A percentile compares a stretch with the other conserved stretches of the same genome.
phyloP scores from a whole-genome alignment of 2,113 vertebrate species.

The Phaetusa simplex region DNA sequence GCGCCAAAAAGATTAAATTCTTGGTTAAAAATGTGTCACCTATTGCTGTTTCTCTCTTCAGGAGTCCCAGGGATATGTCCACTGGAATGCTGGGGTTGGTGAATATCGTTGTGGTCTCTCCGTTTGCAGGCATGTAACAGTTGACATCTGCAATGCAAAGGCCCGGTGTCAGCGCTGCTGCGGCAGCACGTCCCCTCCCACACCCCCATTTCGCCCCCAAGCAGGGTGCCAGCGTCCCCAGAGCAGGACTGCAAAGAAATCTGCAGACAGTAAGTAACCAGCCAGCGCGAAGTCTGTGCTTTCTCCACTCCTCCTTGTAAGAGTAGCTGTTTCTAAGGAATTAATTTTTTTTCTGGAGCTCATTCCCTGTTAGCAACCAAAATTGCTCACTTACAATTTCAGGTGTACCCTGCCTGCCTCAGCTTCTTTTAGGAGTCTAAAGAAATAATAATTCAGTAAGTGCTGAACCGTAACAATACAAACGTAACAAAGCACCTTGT shows the following conservation, averaged over 20 bases:
- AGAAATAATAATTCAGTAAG: not conserved
- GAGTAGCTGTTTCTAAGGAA: not conserved
- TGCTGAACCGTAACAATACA: not conserved
- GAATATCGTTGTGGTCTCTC: conserved; percentile 84
- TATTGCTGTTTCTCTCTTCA: conserved; percentile 89
- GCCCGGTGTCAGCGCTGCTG: rapidly evolving
- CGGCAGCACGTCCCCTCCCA: not conserved
- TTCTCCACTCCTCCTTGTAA: not conserved
- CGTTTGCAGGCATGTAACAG: conserved; percentile 95
- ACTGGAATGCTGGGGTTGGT: conserved; percentile 94
- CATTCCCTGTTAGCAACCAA: not conserved
- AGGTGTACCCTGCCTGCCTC: not conserved
- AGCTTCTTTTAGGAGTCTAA: not conserved
- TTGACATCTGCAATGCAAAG: conserved; percentile 75
- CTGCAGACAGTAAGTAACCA: not conserved
- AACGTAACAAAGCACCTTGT: not conserved
- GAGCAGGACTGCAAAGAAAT: not conserved
- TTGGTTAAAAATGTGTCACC: conserved; percentile 66
- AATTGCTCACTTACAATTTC: not conserved
- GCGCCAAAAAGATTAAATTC: not conserved
- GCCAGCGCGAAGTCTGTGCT: not conserved
- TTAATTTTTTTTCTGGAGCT: not conserved
- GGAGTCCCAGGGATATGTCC: conserved; percentile 90
- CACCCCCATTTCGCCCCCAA: rapidly evolving
- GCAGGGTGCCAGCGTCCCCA: not conserved